These are phyloP conservation scores for Bovichtus variegatus DNA, from an alignment of 2,797 vertebrate genomes.

Conservation along the genomic window DNA sequence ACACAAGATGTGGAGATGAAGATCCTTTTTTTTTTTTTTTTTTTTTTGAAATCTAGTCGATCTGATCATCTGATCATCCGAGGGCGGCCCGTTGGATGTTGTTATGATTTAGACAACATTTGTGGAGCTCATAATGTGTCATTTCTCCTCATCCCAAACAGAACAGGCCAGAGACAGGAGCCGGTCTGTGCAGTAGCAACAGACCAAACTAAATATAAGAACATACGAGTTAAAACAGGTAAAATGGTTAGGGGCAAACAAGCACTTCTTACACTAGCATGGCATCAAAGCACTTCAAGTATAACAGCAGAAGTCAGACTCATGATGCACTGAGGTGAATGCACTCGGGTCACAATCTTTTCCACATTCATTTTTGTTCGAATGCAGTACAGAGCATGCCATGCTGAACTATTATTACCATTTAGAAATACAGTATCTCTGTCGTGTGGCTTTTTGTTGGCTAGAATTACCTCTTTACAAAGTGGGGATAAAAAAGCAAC, in stretches of 20 bases:
- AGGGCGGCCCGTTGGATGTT: neutral
- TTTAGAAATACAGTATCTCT: slow-evolving; percentile 11
- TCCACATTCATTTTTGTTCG: slow-evolving; percentile 35
- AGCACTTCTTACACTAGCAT: slow-evolving; percentile 58
- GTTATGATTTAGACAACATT: neutral
- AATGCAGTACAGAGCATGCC: slow-evolving; percentile 50
- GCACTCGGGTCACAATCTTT: slow-evolving; percentile 23
- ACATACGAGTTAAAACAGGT: slow-evolving; percentile 53
- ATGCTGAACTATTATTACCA: slow-evolving; percentile 41
- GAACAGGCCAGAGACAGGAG: slow-evolving; percentile 47
- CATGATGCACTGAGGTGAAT: slow-evolving; percentile 62
- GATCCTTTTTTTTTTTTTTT: no score
- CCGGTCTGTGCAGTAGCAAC: slow-evolving; percentile 55
- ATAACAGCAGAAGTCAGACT: slow-evolving; percentile 48
- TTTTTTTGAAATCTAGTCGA: neutral
- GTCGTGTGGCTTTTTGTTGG: neutral
- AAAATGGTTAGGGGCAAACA: slow-evolving; percentile 69
- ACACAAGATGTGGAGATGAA: no score
- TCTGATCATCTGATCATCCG: no score
- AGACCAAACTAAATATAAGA: slow-evolving; percentile 61
- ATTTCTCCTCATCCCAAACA: slow-evolving; percentile 68
- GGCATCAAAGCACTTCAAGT: slow-evolving; percentile 53
- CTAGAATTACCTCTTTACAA: neutral
- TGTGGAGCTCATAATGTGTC: slow-evolving; percentile 71
- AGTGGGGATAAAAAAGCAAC: neutral